A percentile compares a stretch with the other conserved stretches of the same genome.
phyloP scores from a whole-genome alignment of 2,113 vertebrate genomes.

The Menidia beryllina region DNA sequence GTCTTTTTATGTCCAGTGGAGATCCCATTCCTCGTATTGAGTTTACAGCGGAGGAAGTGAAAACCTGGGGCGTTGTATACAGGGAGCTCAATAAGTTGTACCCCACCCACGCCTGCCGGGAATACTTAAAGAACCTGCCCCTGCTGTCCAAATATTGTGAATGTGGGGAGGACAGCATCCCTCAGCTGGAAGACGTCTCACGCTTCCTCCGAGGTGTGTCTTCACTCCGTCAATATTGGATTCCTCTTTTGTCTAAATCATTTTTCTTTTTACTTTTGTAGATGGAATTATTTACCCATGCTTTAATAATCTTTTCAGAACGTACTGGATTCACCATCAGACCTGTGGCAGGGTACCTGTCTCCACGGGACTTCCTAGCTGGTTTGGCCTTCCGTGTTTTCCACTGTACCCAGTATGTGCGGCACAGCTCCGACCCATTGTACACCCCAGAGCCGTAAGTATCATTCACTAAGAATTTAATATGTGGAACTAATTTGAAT shows the following conservation, averaged over 20 bases:
- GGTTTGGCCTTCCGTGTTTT: slow-evolving; percentile 98
- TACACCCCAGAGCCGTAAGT: slow-evolving; percentile 99
- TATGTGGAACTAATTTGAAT: neutral
- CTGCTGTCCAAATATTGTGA: slow-evolving; percentile 92
- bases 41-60: slow-evolving; percentile 96
- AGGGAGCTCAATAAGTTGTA: slow-evolving; percentile 95
- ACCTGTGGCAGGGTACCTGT: slow-evolving; percentile 95
- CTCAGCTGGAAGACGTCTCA: slow-evolving; percentile 96
- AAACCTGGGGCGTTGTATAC: slow-evolving; percentile 95
- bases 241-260: neutral
- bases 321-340: slow-evolving; percentile 94
- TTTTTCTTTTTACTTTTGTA: neutral
- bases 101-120: slow-evolving; percentile 93
- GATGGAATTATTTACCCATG: neutral
- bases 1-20: slow-evolving; percentile 81
- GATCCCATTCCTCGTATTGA: slow-evolving; percentile 91
- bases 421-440: slow-evolving; percentile 95
- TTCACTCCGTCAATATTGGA: neutral
- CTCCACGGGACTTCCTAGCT: slow-evolving; percentile 95
- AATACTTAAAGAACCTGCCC: slow-evolving; percentile 96
- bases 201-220: slow-evolving; percentile 90
- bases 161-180: slow-evolving; percentile 95
- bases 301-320: slow-evolving; percentile 81
- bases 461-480: neutral
- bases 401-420: slow-evolving; percentile 97